phyloP scores from a whole-genome alignment of 2,113 vertebrate genomes.

The Pycnonotus jocosus region DNA sequence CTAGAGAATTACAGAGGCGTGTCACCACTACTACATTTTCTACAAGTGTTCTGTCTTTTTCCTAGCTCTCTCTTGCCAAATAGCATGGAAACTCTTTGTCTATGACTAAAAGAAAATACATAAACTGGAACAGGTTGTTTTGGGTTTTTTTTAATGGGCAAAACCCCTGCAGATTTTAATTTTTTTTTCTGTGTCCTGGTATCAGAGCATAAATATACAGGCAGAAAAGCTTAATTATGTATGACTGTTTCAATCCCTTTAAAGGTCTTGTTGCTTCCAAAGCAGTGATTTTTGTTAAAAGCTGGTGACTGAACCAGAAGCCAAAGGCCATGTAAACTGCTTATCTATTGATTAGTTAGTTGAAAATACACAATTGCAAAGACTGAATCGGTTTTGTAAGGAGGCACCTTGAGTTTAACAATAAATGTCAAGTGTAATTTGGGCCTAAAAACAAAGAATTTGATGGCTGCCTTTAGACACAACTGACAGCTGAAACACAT shows the following conservation, averaged over 20 bases:
- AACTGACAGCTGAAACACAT: constrained; percentile 5
- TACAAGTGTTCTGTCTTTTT: background rate
- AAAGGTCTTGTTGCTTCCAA: background rate
- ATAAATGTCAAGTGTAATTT: constrained; percentile 43
- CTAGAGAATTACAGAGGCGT: background rate
- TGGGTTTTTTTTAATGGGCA: background rate
- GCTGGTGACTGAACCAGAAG: background rate
- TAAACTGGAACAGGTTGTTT: background rate
- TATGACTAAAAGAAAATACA: background rate
- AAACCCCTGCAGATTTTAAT: background rate
- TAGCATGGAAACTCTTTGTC: background rate
- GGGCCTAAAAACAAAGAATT: constrained; percentile 12
- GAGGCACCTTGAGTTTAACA: constrained; percentile 43
- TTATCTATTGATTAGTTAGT: constrained; percentile 36
- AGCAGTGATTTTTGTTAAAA: constrained; percentile 16
- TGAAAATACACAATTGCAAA: background rate
- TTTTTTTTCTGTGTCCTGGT: background rate
- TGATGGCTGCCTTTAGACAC: background rate
- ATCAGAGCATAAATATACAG: background rate
- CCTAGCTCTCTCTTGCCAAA: background rate
- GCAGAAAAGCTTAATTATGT: background rate
- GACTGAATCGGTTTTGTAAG: background rate
- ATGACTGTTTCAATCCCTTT: background rate
- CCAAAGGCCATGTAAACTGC: background rate
- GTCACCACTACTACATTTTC: background rate